Percentiles rank a stretch among this genome's conserved stretches.
Evolutionary conservation across 2,888 invertebrate genomes (phyloP).

Genomic region (Scaptomyza caliginosa): DNA sequence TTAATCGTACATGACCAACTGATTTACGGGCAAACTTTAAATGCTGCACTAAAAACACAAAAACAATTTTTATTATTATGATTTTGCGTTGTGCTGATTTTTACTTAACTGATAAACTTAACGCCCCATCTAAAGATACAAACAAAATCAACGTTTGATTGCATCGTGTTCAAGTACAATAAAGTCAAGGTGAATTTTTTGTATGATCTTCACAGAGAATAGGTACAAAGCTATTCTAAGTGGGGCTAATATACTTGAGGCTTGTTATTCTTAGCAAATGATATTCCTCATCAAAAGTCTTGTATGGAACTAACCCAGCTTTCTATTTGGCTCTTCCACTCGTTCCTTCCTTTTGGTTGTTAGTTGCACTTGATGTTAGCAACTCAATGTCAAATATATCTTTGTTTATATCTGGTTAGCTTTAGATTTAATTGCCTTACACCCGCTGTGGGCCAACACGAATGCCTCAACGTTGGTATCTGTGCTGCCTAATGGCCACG

Average conservation of each 20-base stretch:
- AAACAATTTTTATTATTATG: conserved; percentile 74
- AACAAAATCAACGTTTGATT: conserved; percentile 42
- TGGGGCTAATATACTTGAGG: too few species aligned
- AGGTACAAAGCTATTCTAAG: neutral
- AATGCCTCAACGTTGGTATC: conserved; percentile 23
- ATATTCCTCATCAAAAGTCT: neutral
- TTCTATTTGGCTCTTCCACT: neutral
- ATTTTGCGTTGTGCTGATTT: conserved; percentile 64
- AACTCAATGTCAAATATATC: conserved; percentile 9
- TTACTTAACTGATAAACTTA: conserved; percentile 74
- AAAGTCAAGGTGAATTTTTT: conserved; percentile 37
- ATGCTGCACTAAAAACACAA: conserved; percentile 64
- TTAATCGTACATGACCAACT: conserved; percentile 78
- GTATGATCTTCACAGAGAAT: neutral
- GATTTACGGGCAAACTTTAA: conserved; percentile 75
- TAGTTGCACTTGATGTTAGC: neutral
- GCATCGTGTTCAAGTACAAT: conserved; percentile 40
- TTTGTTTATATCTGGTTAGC: conserved; percentile 16
- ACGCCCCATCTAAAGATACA: conserved; percentile 44
- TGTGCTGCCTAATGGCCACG: conserved; percentile 41
- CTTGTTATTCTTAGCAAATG: neutral
- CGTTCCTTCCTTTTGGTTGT: neutral
- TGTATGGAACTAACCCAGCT: neutral
- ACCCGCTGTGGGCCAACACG: conserved; percentile 56
- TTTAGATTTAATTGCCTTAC: conserved; percentile 44